Percentiles rank a stretch among this genome's conserved stretches.
These are phyloP conservation scores for Melieria crassipennis DNA, from an alignment of 2,888 invertebrate species.

Conservation along the genomic window DNA sequence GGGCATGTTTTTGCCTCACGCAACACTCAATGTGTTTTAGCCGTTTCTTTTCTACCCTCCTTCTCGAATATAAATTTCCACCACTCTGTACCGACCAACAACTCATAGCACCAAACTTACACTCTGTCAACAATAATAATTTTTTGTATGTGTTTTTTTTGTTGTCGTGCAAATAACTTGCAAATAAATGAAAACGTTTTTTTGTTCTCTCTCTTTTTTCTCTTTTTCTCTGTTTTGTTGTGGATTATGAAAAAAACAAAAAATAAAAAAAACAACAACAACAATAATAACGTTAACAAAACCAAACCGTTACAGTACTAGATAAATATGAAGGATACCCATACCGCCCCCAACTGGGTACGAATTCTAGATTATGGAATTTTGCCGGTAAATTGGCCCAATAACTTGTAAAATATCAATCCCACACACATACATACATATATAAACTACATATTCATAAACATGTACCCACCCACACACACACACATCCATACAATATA, in stretches of 20 bases:
- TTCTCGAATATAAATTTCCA: too few species aligned
- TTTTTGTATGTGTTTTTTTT: slow-evolving; percentile 24
- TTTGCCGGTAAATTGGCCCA: slow-evolving; percentile 66
- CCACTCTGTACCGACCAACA: too few species aligned
- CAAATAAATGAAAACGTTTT: neutral
- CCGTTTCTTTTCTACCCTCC: too few species aligned
- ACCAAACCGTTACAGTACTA: slow-evolving; percentile 57
- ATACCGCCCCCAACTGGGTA: slow-evolving; percentile 66
- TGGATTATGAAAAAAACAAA: slow-evolving; percentile 39
- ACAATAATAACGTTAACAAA: slow-evolving; percentile 42
- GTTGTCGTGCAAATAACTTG: slow-evolving; percentile 4
- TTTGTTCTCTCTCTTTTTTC: slow-evolving; percentile 36
- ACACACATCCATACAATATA: slow-evolving; percentile 12
- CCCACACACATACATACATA: slow-evolving; percentile 9
- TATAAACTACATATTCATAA: slow-evolving; percentile 16
- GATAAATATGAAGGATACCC: slow-evolving; percentile 66
- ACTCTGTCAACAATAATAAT: too few species aligned
- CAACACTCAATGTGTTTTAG: too few species aligned
- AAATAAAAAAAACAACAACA: slow-evolving; percentile 40
- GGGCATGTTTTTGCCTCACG: too few species aligned
- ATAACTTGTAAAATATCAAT: slow-evolving; percentile 39
- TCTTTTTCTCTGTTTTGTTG: slow-evolving; percentile 33
- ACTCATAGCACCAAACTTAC: too few species aligned
- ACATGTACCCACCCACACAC: slow-evolving; percentile 12
- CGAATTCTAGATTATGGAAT: slow-evolving; percentile 66